These are phyloP conservation scores for Eupithecia subumbrata DNA, from an alignment of 2,888 invertebrate genomes.

Conservation along the genomic window DNA sequence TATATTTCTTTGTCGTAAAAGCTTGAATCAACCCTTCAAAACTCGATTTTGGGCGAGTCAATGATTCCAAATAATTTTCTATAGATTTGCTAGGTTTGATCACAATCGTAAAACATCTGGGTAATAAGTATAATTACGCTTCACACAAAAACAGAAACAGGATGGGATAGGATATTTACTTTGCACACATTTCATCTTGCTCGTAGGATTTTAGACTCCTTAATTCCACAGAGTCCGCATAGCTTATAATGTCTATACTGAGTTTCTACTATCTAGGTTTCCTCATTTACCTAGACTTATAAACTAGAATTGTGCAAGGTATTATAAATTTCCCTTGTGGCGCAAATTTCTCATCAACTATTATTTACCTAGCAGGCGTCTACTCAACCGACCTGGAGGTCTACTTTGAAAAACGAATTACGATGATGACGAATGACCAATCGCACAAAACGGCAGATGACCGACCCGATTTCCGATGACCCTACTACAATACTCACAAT, in stretches of 20 bases:
- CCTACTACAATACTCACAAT: background rate
- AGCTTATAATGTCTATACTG: background rate
- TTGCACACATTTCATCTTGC: too few species aligned
- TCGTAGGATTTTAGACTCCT: too few species aligned
- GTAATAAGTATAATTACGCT: too few species aligned
- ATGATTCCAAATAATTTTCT: background rate
- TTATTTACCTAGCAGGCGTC: conserved; percentile 2
- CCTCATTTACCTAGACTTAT: background rate
- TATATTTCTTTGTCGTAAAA: background rate
- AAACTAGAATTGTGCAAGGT: background rate
- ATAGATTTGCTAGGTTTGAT: background rate
- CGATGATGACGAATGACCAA: background rate
- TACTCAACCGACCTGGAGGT: background rate
- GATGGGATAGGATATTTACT: too few species aligned
- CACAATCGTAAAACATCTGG: background rate
- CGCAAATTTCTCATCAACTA: background rate
- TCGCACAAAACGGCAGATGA: background rate
- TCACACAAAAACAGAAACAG: too few species aligned
- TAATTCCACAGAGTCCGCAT: too few species aligned
- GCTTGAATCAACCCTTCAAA: background rate
- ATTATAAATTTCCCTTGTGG: conserved; percentile 35
- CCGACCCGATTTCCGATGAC: background rate
- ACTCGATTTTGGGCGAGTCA: background rate
- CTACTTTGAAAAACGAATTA: background rate
- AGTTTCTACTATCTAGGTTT: background rate